Conservation (phyloP, 2,888 invertebrate genomes). For the Lysandra coridon region DNA sequence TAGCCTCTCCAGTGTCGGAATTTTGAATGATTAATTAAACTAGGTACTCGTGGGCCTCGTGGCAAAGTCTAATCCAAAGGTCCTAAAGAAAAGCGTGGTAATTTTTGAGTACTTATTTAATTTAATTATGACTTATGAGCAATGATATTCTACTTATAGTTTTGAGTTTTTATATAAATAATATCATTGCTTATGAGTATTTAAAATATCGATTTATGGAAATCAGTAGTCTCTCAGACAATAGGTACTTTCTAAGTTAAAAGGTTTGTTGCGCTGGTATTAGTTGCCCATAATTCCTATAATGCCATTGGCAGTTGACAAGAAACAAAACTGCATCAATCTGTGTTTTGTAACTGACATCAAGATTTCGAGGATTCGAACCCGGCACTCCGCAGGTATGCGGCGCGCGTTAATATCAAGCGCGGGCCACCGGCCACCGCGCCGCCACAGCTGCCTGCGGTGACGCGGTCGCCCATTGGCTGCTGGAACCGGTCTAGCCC, state of each 20-base stretch:
- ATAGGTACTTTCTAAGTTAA: too few relatives aligned
- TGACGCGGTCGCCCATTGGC: slow-evolving; percentile 69
- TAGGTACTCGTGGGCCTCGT: not conserved
- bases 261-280: too few relatives aligned
- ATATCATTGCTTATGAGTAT: too few relatives aligned
- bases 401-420: slow-evolving; percentile 48
- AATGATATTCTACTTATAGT: too few relatives aligned
- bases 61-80: not conserved
- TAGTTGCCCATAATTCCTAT: too few relatives aligned
- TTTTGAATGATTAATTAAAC: not conserved
- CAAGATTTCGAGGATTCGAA: not conserved
- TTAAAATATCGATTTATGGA: too few relatives aligned
- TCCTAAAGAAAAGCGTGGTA: too few relatives aligned
- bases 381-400: slow-evolving; percentile 54
- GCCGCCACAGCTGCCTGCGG: slow-evolving; percentile 67
- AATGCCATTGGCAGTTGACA: not conserved
- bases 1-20: not conserved
- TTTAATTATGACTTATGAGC: too few relatives aligned
- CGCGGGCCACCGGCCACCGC: slow-evolving; percentile 40
- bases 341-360: not conserved
- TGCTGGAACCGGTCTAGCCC: slow-evolving; percentile 67
- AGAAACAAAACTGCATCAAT: not conserved
- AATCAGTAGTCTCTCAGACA: too few relatives aligned
- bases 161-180: too few relatives aligned
- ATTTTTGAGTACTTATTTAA: too few relatives aligned